Percentiles rank a stretch among this genome's conserved stretches.
Conservation (phyloP, 2,888 invertebrate species). For the Melolontha melolontha region DNA sequence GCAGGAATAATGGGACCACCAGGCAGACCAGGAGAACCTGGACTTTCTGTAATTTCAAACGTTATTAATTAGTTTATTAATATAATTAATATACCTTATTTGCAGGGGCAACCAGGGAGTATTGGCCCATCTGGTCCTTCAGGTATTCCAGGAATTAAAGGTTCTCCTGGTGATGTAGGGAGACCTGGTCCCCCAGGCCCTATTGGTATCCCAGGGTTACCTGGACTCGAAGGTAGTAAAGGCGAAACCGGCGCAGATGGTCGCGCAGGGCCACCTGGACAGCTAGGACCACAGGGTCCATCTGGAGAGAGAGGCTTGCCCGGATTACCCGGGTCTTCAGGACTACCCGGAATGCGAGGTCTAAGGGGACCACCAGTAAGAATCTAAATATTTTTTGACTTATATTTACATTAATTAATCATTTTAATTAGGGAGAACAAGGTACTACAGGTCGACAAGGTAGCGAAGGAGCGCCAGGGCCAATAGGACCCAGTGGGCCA, state of each 20-base stretch:
- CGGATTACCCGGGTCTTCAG: slow-evolving; percentile 72
- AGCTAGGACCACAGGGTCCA: slow-evolving; percentile 77
- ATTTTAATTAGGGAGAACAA: slow-evolving; percentile 72
- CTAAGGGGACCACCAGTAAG: slow-evolving; percentile 73
- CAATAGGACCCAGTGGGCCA: slow-evolving; percentile 74
- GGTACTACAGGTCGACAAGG: slow-evolving; percentile 81
- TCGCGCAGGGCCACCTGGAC: slow-evolving; percentile 76
- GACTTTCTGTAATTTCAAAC: slow-evolving; percentile 70
- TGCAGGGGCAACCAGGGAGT: slow-evolving; percentile 78
- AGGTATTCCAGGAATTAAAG: slow-evolving; percentile 80
- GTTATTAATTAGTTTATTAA: slow-evolving; percentile 21
- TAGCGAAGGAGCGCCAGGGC: slow-evolving; percentile 78
- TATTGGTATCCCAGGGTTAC: slow-evolving; percentile 77
- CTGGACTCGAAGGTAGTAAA: slow-evolving; percentile 79
- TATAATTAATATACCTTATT: not conserved
- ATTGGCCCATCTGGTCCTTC: slow-evolving; percentile 77
- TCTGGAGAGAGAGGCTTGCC: slow-evolving; percentile 77
- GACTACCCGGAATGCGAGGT: slow-evolving; percentile 75
- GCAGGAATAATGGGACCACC: slow-evolving; percentile 80
- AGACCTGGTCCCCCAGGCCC: slow-evolving; percentile 76
- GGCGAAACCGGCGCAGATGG: slow-evolving; percentile 81
- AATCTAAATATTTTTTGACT: slow-evolving; percentile 26
- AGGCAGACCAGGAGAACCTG: slow-evolving; percentile 82
- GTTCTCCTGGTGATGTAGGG: slow-evolving; percentile 77
- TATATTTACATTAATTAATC: not conserved